Conservation (phyloP, 1,140 invertebrate species). For the Stenopsyche tienmushanensis region DNA sequence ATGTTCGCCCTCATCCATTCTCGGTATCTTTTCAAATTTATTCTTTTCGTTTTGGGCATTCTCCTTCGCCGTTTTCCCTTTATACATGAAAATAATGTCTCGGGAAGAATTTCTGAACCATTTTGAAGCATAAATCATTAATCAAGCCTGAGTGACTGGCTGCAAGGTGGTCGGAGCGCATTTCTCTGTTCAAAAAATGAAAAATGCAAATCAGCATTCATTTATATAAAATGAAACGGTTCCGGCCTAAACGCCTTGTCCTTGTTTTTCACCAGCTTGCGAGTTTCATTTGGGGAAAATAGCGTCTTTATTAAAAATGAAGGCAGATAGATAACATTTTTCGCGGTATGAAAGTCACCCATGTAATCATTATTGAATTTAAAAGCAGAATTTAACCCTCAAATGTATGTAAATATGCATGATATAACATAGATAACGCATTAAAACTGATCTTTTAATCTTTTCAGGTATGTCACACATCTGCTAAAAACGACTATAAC, state of each 20-base stretch:
- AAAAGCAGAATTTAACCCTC: background rate
- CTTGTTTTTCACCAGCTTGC: conserved; percentile 17
- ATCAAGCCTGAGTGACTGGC: conserved; percentile 35
- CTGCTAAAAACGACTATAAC: no score
- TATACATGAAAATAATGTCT: no score
- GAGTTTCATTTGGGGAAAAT: background rate
- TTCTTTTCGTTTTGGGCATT: no score
- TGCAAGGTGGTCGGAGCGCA: conserved; percentile 12
- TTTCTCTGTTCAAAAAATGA: conserved; percentile 34
- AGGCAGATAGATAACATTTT: background rate
- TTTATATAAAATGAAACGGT: conserved; percentile 30
- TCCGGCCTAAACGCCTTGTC: conserved; percentile 14
- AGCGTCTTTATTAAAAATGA: conserved; percentile 18
- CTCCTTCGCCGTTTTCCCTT: no score
- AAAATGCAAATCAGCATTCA: conserved; percentile 40
- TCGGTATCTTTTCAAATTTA: no score
- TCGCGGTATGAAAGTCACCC: background rate
- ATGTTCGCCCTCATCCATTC: no score
- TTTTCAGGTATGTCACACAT: background rate
- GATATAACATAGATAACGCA: no score
- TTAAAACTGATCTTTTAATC: background rate
- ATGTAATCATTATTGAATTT: background rate
- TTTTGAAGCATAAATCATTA: conserved; percentile 31
- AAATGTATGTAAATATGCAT: background rate
- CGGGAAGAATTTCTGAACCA: no score